Evolutionary conservation across 2,797 vertebrate species (phyloP), one percentile per base, ranked within the genome.

Genomic region (Danio albolineatus): DNA sequence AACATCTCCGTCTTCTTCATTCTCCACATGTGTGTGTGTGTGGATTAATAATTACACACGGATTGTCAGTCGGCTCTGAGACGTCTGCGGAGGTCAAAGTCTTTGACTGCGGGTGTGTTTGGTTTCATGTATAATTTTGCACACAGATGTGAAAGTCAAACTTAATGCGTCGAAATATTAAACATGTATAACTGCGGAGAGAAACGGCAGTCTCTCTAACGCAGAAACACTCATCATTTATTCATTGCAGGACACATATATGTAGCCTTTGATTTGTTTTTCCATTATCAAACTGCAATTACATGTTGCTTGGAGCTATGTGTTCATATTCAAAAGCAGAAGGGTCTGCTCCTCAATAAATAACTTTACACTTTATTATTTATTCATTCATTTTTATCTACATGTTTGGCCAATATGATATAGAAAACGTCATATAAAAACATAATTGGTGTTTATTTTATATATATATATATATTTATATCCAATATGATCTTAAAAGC

Each of bases 21-120:
- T n/a, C 38, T 49, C 21, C 8, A 7, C 17, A 14, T 46, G 54
- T 10, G 6, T 8, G 6, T 8, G 14, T 49, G 19, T 21, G 38
- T 3, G 48, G 49, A 66, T 75, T 41, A 62, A 75, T 75, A 10
- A 75, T 76, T 65, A 65, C 38, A 65, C 73, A n/a, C 12, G 1
- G 46, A 41, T 10, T 12, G 48, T 51, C 44, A 10, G 43, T 57
- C 43, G 21, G n/a, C 17, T 46, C 9, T 39, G 44, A 7, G 8
- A 64, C 3, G 10, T 56, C 38, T 43, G 12, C 38, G 28, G 7
- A 71, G 74, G 61, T 76, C 51, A 76, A 56, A 66, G 74, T 66
- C 51, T 64, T 54, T 76, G 17, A 51, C 36, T 14, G 53, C 7
- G 4, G 7, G 38, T 36, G 17, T 53, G 51, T 38, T 19, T 9